A percentile compares a stretch with the other conserved stretches of the same genome.
phyloP scores from a whole-genome alignment of 2,797 vertebrate species.

The Tokudaia muenninki region DNA sequence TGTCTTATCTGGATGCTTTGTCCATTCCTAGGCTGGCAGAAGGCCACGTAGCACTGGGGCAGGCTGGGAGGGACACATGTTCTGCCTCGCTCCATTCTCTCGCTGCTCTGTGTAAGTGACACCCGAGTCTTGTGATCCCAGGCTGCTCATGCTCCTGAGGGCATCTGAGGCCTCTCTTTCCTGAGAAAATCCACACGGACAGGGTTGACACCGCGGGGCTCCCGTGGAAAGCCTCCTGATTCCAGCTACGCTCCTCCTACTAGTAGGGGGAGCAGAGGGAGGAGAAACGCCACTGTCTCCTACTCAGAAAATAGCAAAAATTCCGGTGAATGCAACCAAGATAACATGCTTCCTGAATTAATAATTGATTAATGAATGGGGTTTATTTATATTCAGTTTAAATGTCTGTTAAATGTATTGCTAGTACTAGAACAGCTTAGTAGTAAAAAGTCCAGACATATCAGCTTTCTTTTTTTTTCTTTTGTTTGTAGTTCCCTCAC shows the following conservation, averaged over 20 bases:
- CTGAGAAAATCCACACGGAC: conserved; percentile 60
- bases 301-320: conserved; percentile 14
- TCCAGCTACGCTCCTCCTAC: neutral
- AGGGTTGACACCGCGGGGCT: neutral
- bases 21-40: neutral
- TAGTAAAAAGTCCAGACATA: conserved; percentile 35
- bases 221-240: conserved; percentile 7
- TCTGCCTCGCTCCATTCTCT: conserved; percentile 48
- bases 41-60: neutral
- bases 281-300: neutral
- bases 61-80: neutral
- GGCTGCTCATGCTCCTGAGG: conserved; percentile 58
- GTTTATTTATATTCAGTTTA: conserved; percentile 30
- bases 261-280: neutral
- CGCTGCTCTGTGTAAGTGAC: conserved; percentile 71
- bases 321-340: neutral
- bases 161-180: conserved; percentile 74
- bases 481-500: neutral
- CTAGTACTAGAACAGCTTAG: conserved; percentile 8
- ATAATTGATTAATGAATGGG: neutral
- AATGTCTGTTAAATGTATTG: conserved; percentile 9
- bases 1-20: neutral
- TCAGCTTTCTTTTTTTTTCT: neutral
- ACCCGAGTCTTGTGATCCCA: conserved; percentile 73
- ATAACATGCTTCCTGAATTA: neutral